Evolutionary conservation across 2,113 vertebrate genomes (phyloP).

Genomic region (Syrrhaptes paradoxus): DNA sequence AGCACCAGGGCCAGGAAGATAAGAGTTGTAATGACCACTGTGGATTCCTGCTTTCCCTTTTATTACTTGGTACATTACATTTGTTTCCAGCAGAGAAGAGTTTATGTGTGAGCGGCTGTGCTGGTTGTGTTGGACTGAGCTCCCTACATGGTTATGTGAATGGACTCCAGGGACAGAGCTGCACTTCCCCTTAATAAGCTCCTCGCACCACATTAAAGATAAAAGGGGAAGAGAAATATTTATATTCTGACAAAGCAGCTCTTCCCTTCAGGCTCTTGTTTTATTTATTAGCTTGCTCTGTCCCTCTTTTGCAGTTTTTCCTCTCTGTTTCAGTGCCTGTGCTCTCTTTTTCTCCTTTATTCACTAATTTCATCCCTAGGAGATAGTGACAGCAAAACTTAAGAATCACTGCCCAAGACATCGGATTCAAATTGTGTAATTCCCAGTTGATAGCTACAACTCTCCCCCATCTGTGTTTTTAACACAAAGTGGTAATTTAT

Average conservation of each 20-base stretch:
- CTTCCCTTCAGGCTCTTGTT: constrained; percentile 82
- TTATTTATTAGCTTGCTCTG: constrained; percentile 82
- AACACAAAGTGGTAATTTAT: not conserved
- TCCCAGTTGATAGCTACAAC: constrained; percentile 58
- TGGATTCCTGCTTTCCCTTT: constrained; percentile 59
- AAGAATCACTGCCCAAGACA: constrained; percentile 38
- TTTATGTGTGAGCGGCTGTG: constrained; percentile 41
- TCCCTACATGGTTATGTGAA: constrained; percentile 52
- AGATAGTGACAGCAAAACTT: constrained; percentile 63
- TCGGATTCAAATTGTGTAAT: constrained; percentile 39
- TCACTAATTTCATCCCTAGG: constrained; percentile 50
- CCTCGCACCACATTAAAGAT: constrained; percentile 81
- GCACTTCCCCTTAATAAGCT: constrained; percentile 81
- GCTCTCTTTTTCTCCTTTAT: constrained; percentile 57
- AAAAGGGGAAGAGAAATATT: constrained; percentile 83
- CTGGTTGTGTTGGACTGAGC: constrained; percentile 28
- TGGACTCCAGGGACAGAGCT: constrained; percentile 73
- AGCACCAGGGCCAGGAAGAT: constrained; percentile 54
- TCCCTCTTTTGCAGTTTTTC: constrained; percentile 61
- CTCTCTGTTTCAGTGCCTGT: constrained; percentile 43
- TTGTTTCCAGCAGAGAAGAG: constrained; percentile 68
- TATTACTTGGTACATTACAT: constrained; percentile 25
- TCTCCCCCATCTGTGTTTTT: constrained; percentile 14
- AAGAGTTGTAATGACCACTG: constrained; percentile 52
- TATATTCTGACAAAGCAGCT: constrained; percentile 86